These are phyloP conservation scores for Scaptomyza graminum DNA, from an alignment of 1,140 invertebrate species.

Conservation along the genomic window DNA sequence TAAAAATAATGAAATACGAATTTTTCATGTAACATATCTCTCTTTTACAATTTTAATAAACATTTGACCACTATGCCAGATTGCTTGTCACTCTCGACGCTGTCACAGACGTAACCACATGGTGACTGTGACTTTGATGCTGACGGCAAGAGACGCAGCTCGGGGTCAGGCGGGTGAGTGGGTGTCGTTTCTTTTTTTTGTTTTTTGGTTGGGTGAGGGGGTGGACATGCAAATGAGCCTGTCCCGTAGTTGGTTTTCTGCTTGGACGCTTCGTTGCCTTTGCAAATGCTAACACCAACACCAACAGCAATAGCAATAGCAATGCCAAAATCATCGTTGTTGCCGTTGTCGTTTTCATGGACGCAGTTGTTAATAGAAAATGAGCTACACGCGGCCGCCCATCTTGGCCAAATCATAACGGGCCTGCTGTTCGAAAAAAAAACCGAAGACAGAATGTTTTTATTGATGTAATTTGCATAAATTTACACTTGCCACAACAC, in stretches of 20 bases:
- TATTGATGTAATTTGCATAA: slow-evolving; percentile 82
- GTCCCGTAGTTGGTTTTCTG: slow-evolving; percentile 80
- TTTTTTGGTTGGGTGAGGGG: neutral
- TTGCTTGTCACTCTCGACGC: slow-evolving; percentile 55
- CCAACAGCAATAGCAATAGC: neutral
- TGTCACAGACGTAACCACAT: slow-evolving; percentile 77
- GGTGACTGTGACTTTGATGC: slow-evolving; percentile 78
- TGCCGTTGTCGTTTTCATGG: slow-evolving; percentile 70
- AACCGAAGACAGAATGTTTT: slow-evolving; percentile 74
- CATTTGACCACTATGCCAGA: slow-evolving; percentile 49
- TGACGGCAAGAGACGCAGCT: slow-evolving; percentile 32
- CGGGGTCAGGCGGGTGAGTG: slow-evolving; percentile 21
- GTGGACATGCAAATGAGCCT: slow-evolving; percentile 75
- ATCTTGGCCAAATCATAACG: slow-evolving; percentile 78
- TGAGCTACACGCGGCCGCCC: slow-evolving; percentile 74
- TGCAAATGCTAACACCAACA: slow-evolving; percentile 32
- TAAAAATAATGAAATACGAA: too few relatives aligned
- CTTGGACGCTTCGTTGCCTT: slow-evolving; percentile 78
- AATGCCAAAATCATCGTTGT: slow-evolving; percentile 4
- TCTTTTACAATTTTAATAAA: neutral
- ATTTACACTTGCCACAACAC: slow-evolving; percentile 69
- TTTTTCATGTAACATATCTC: too few relatives aligned
- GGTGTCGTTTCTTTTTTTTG: neutral
- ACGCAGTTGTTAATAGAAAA: slow-evolving; percentile 81
- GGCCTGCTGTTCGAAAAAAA: slow-evolving; percentile 45